These are phyloP conservation scores for Coluber constrictor DNA, from an alignment of 2,797 vertebrate genomes.

Conservation along the genomic window DNA sequence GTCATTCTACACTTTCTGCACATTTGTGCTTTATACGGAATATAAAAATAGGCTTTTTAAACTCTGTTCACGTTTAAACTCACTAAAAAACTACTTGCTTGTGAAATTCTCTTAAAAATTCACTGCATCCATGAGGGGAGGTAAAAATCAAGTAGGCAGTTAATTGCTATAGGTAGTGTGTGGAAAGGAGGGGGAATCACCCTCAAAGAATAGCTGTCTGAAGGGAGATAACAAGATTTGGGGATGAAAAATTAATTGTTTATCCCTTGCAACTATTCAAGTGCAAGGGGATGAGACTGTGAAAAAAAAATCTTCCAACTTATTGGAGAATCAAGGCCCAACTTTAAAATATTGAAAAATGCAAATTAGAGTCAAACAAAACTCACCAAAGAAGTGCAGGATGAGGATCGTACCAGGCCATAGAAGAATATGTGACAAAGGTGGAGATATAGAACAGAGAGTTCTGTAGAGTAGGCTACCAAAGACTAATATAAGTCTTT, in stretches of 20 bases:
- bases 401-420: conserved; percentile 63
- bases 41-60: conserved; percentile 82
- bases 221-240: conserved; percentile 34
- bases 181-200: conserved; percentile 67
- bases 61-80: conserved; percentile 78
- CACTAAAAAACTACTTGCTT: conserved; percentile 82
- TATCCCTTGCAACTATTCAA: conserved; percentile 55
- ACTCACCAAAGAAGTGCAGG: conserved; percentile 50
- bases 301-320: conserved; percentile 17
- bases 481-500: conserved; percentile 47
- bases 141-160: conserved; percentile 76
- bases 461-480: conserved; percentile 31
- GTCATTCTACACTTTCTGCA: conserved; percentile 79
- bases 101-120: conserved; percentile 83
- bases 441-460: conserved; percentile 47
- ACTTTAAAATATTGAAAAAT: conserved; percentile 58
- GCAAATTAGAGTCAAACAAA: conserved; percentile 53
- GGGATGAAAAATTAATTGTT: conserved; percentile 32
- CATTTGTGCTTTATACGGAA: conserved; percentile 79
- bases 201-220: conserved; percentile 56
- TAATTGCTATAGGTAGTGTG: conserved; percentile 76
- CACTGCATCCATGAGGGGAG: conserved; percentile 77
- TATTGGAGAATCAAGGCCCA: conserved; percentile 49
- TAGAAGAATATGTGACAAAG: conserved; percentile 47
- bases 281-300: conserved; percentile 45